Conservation (phyloP, 2,797 vertebrate species). For the Hirundo rustica region DNA sequence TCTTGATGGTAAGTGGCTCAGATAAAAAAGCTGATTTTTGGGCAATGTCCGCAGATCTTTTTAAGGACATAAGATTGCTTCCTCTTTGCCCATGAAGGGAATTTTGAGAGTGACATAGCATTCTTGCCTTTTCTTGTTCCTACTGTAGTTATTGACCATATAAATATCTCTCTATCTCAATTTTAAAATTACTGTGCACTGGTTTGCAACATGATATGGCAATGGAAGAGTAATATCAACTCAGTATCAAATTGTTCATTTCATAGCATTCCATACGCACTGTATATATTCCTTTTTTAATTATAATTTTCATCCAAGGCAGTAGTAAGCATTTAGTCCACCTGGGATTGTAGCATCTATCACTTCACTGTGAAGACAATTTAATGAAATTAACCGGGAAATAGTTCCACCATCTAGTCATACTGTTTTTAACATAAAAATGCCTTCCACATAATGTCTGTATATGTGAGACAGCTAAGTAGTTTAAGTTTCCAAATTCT, state of each 20-base stretch:
- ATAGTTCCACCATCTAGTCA: conserved; percentile 37
- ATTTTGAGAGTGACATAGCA: background rate
- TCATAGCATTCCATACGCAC: background rate
- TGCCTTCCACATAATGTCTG: conserved; percentile 24
- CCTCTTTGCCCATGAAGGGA: background rate
- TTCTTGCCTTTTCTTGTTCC: background rate
- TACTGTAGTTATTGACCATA: background rate
- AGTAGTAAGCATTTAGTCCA: background rate
- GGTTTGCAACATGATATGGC: background rate
- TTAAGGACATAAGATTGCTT: background rate
- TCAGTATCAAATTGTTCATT: background rate
- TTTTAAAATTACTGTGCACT: background rate
- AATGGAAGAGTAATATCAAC: background rate
- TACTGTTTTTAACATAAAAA: conserved; percentile 43
- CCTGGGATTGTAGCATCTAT: background rate
- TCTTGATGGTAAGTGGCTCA: background rate
- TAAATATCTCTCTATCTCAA: background rate
- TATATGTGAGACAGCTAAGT: conserved; percentile 23
- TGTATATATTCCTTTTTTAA: background rate
- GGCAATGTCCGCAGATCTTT: background rate
- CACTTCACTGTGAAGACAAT: background rate
- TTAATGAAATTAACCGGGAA: conserved; percentile 36
- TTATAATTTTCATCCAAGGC: background rate
- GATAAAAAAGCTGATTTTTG: background rate
- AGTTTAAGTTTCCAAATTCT: conserved; percentile 49